Evolutionary conservation across 2,113 vertebrate species (phyloP).

Genomic region (Vireo altiloquus): DNA sequence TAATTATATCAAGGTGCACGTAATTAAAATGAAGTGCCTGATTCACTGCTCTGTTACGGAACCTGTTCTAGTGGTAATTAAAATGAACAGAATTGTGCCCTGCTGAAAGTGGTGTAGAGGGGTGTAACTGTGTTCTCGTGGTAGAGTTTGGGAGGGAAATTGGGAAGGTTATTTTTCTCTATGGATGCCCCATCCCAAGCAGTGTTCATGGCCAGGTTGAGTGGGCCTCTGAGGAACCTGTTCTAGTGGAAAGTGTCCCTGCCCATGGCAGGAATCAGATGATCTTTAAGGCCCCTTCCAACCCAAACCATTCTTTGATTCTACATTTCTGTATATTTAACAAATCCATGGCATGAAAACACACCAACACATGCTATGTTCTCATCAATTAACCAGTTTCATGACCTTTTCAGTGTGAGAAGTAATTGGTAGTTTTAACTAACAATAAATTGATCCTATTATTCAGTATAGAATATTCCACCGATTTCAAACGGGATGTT

Average conservation of each 20-base stretch:
- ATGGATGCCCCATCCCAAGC: background rate
- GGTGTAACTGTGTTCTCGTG: background rate
- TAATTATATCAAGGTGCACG: background rate
- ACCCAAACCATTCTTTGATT: background rate
- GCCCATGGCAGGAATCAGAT: background rate
- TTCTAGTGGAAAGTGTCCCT: background rate
- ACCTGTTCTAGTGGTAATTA: too few relatives aligned
- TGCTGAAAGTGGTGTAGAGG: background rate
- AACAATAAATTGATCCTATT: constrained; percentile 73
- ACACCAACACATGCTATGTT: background rate
- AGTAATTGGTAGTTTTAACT: constrained; percentile 73
- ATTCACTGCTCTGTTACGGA: background rate
- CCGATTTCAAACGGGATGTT: constrained; percentile 43
- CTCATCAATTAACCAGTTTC: constrained; percentile 58
- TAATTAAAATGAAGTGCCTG: background rate
- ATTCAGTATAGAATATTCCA: constrained; percentile 65
- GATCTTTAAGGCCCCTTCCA: background rate
- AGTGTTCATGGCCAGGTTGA: background rate
- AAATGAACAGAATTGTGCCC: background rate
- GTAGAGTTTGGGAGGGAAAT: background rate
- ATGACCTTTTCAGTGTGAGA: constrained; percentile 58
- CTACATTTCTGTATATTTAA: background rate
- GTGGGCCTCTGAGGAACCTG: background rate
- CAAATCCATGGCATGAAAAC: background rate
- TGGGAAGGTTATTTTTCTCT: background rate